A percentile compares a stretch with the other conserved stretches of the same genome.
These are phyloP conservation scores for Metridium senile DNA, from an alignment of 92 coral and sea anemone genomes.

Conservation along the genomic window DNA sequence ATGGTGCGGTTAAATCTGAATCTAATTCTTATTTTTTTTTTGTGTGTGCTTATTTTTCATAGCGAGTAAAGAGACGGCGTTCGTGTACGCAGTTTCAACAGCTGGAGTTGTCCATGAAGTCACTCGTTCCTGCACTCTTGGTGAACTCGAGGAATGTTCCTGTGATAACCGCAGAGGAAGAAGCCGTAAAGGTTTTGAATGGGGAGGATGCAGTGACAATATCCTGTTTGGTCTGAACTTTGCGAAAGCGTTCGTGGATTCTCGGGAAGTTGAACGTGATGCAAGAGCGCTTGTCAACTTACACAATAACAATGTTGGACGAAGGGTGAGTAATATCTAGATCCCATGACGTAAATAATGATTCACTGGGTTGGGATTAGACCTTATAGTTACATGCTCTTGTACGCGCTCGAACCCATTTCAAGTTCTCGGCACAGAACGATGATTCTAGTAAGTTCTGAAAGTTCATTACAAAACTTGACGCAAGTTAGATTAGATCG, in stretches of 20 bases:
- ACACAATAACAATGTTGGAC: constrained; percentile 94
- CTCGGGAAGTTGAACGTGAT: constrained; percentile 88
- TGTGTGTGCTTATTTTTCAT: not conserved
- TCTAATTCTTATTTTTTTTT: not conserved
- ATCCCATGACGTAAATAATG: not conserved
- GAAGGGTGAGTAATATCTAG: constrained; percentile 69
- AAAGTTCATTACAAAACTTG: no score
- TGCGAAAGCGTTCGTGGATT: constrained; percentile 91
- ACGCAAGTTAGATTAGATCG: no score
- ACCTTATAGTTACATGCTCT: constrained; percentile 1
- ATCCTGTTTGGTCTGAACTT: constrained; percentile 82
- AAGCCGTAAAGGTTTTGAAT: constrained; percentile 85
- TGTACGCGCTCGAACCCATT: no score
- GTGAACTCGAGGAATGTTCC: constrained; percentile 86
- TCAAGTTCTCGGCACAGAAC: not conserved
- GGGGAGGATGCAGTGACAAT: constrained; percentile 99
- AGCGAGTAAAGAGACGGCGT: constrained; percentile 97
- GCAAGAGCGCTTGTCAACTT: constrained; percentile 93
- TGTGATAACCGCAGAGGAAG: constrained; percentile 73
- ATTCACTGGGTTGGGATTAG: constrained; percentile 1
- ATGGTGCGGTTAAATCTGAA: not conserved
- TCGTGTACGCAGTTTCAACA: constrained; percentile 92
- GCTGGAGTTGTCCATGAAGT: constrained; percentile 99
- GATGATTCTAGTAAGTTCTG: no score
- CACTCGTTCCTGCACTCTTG: constrained; percentile 92